A percentile compares a stretch with the other conserved stretches of the same genome.
Conservation (phyloP, 2,113 vertebrate species). For the Pollimyrus isidori region DNA sequence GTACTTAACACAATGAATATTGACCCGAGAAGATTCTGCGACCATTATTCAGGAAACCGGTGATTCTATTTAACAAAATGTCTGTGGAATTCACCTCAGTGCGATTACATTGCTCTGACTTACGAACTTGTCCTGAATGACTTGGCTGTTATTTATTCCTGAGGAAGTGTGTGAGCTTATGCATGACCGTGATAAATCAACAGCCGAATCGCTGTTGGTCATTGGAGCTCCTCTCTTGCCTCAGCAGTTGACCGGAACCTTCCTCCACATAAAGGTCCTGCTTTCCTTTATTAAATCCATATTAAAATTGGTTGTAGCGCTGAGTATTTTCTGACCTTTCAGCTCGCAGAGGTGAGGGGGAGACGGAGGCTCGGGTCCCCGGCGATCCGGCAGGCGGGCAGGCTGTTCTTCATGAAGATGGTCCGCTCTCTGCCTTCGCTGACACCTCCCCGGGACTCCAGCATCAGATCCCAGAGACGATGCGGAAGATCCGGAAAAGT, state of each 20-base stretch:
- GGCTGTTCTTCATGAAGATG: constrained; percentile 19
- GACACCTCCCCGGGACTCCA: constrained; percentile 7
- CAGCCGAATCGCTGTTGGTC: background rate
- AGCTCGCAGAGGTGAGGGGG: background rate
- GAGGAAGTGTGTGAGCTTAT: background rate
- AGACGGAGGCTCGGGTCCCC: background rate
- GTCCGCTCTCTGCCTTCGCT: constrained; percentile 16
- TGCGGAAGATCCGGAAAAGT: constrained; percentile 25
- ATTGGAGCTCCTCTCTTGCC: background rate
- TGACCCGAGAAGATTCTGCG: background rate
- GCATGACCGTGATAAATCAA: background rate
- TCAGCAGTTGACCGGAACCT: background rate
- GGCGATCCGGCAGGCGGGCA: background rate
- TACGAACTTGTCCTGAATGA: background rate
- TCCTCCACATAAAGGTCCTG: background rate
- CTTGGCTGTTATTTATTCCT: background rate
- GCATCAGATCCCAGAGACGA: background rate
- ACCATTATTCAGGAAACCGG: background rate
- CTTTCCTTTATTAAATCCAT: background rate
- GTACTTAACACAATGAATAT: background rate
- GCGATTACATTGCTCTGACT: background rate
- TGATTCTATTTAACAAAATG: background rate
- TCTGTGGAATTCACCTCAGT: background rate
- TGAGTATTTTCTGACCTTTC: background rate
- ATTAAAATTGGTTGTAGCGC: background rate